These are phyloP conservation scores for Thomomys bottae DNA, from an alignment of 2,113 vertebrate genomes.

Conservation along the genomic window DNA sequence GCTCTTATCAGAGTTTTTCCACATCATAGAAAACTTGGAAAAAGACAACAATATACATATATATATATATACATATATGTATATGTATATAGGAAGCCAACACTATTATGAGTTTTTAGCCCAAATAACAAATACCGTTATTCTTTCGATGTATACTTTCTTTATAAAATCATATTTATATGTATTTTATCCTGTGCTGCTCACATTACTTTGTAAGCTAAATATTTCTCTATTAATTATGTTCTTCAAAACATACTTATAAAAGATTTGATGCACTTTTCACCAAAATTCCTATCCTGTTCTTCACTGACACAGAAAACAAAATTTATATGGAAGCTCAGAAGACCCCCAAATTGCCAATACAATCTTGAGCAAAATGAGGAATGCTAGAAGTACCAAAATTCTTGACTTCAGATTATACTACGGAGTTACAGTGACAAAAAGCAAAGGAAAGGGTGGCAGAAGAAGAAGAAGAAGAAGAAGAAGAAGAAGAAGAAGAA, in stretches of 20 bases:
- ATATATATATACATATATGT: constrained; percentile 4
- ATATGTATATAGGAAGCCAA: neutral
- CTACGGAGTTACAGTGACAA: too few relatives aligned
- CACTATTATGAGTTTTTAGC: neutral
- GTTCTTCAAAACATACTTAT: neutral
- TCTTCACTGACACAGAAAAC: too few relatives aligned
- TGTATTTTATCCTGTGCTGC: neutral
- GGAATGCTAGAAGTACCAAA: too few relatives aligned
- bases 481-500: too few relatives aligned
- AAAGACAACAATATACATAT: neutral
- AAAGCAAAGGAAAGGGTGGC: too few relatives aligned
- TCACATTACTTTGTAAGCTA: neutral
- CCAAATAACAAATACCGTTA: neutral
- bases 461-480: too few relatives aligned
- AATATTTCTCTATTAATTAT: neutral
- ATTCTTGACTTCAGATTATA: too few relatives aligned
- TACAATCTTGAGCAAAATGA: too few relatives aligned
- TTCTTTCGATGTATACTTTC: constrained; percentile 1
- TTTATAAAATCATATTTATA: neutral
- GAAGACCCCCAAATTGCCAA: too few relatives aligned
- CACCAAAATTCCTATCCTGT: too few relatives aligned
- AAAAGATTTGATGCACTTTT: too few relatives aligned
- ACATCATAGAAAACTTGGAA: constrained; percentile 22
- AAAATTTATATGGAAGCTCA: too few relatives aligned
- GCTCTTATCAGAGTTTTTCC: constrained; percentile 12